phyloP scores from a whole-genome alignment of 2,797 vertebrate genomes.

The Schizopygopsis malacanthus region DNA sequence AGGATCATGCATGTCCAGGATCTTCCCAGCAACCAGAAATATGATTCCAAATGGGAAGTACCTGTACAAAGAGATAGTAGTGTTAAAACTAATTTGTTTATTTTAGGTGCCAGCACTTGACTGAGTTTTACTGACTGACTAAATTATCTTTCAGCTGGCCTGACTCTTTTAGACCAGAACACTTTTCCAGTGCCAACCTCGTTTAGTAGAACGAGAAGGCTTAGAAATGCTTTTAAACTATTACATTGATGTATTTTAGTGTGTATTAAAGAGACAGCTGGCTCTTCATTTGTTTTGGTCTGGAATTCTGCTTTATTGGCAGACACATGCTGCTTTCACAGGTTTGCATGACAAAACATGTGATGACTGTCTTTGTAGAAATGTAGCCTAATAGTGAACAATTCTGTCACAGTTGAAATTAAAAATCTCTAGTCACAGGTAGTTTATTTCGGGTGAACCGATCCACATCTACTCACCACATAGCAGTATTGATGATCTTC shows the following conservation, averaged over 20 bases:
- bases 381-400: neutral
- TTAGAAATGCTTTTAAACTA: neutral
- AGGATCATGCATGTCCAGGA: conserved; percentile 90
- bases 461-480: conserved; percentile 78
- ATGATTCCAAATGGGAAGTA: conserved; percentile 91
- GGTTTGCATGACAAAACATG: neutral
- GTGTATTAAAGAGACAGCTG: conserved; percentile 4
- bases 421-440: neutral
- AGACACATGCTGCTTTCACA: neutral
- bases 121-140: neutral
- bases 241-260: neutral
- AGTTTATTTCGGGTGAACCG: neutral
- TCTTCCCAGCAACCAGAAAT: conserved; percentile 90
- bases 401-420: neutral
- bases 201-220: conserved; percentile 6
- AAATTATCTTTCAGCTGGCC: conserved; percentile 11
- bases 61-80: conserved; percentile 68
- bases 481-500: conserved; percentile 90
- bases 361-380: neutral
- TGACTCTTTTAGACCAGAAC: neutral
- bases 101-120: neutral
- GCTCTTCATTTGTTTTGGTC: neutral
- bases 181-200: conserved; percentile 1
- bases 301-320: neutral
- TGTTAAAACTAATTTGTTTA: conserved; percentile 12